Evolutionary conservation across 2,888 invertebrate species (phyloP).

Genomic region (Nymphalis c-album): DNA sequence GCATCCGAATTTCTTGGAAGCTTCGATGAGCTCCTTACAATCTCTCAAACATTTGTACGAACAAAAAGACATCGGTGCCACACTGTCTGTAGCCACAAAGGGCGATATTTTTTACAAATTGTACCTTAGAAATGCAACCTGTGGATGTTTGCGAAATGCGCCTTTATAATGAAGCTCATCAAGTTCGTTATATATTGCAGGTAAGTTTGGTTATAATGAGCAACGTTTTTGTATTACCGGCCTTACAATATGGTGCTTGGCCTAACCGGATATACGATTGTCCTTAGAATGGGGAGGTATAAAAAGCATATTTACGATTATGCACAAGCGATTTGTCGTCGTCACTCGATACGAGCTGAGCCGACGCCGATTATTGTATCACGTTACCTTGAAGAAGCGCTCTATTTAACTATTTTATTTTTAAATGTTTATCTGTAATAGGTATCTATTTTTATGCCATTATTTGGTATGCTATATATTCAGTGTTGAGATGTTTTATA

Average conservation of each 20-base stretch:
- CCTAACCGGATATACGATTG: slow-evolving; percentile 73
- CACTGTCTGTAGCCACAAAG: slow-evolving; percentile 77
- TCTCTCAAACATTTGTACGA: slow-evolving; percentile 60
- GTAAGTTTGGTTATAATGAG: slow-evolving; percentile 58
- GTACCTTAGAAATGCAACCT: slow-evolving; percentile 72
- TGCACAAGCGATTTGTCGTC: slow-evolving; percentile 78
- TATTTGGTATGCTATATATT: too few relatives aligned
- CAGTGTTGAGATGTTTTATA: too few relatives aligned
- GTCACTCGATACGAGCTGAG: slow-evolving; percentile 72
- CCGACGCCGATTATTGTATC: slow-evolving; percentile 71
- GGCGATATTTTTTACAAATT: slow-evolving; percentile 61
- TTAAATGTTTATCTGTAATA: slow-evolving; percentile 15
- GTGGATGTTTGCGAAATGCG: slow-evolving; percentile 47
- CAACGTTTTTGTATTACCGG: slow-evolving; percentile 65
- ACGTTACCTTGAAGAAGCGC: slow-evolving; percentile 52
- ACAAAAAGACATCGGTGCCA: slow-evolving; percentile 76
- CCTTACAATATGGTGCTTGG: slow-evolving; percentile 65
- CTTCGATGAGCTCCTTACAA: slow-evolving; percentile 56
- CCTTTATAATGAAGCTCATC: slow-evolving; percentile 48
- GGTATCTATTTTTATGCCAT: too few relatives aligned
- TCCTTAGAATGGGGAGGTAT: slow-evolving; percentile 60
- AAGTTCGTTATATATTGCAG: slow-evolving; percentile 47
- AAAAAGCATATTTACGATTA: slow-evolving; percentile 77
- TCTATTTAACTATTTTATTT: slow-evolving; percentile 26
- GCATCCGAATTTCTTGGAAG: slow-evolving; percentile 65